Evolutionary conservation across 1,140 invertebrate genomes (phyloP).

Genomic region (Samia ricini): DNA sequence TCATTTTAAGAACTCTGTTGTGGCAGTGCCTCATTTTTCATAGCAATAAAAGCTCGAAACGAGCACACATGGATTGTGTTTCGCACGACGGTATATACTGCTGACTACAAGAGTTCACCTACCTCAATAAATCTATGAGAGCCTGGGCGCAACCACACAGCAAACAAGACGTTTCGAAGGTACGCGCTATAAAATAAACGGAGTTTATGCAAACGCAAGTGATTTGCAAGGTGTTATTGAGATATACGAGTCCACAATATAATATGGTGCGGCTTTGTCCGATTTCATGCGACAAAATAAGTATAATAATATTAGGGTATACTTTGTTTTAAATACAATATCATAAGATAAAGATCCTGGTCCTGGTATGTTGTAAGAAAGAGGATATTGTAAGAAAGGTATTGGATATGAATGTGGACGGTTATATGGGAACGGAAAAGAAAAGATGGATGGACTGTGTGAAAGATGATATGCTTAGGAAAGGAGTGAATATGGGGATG

Average conservation of each 20-base stretch:
- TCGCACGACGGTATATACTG: background rate
- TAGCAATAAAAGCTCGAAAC: conserved; percentile 7
- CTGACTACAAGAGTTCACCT: conserved; percentile 4
- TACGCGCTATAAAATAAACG: conserved; percentile 1
- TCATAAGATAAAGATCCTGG: too few relatives aligned
- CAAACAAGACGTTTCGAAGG: conserved; percentile 3
- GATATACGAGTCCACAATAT: background rate
- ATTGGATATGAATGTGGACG: too few relatives aligned
- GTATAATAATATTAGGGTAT: background rate
- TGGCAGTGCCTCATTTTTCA: background rate
- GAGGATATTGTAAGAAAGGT: too few relatives aligned
- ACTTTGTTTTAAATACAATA: too few relatives aligned
- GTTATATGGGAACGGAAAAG: too few relatives aligned
- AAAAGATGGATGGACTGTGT: too few relatives aligned
- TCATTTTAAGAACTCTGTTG: background rate
- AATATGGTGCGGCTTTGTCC: background rate
- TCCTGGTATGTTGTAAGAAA: too few relatives aligned
- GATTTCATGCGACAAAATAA: background rate
- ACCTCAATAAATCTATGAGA: conserved; percentile 12
- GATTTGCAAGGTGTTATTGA: background rate
- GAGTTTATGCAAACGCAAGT: background rate
- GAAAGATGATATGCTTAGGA: too few relatives aligned
- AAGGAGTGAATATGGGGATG: too few relatives aligned
- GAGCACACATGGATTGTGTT: conserved; percentile 3
- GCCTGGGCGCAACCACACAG: background rate